Percentiles rank a stretch among this genome's conserved stretches.
These are phyloP conservation scores for Parauchenoglanis punctatus DNA, from an alignment of 2,797 vertebrate species.

Conservation along the genomic window DNA sequence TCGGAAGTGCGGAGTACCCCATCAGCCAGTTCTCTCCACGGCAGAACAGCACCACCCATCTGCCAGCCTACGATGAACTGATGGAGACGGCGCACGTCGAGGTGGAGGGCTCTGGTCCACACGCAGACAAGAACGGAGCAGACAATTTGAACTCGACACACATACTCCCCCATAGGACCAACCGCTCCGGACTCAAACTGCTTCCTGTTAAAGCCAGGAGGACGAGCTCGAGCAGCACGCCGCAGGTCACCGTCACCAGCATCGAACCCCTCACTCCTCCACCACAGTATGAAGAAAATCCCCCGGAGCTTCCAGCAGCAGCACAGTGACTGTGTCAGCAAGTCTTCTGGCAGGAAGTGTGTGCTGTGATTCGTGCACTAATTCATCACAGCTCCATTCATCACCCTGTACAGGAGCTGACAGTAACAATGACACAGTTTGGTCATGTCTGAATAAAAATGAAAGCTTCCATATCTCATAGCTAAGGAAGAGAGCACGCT, in stretches of 20 bases:
- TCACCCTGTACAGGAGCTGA: neutral
- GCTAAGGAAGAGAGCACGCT: neutral
- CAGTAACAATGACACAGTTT: neutral
- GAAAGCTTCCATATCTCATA: neutral
- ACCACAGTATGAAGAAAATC: conserved; percentile 85
- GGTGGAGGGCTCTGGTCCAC: neutral
- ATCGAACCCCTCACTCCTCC: conserved; percentile 94
- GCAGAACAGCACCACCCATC: conserved; percentile 76
- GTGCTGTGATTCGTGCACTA: neutral
- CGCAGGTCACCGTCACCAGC: conserved; percentile 67
- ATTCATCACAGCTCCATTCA: conserved; percentile 12
- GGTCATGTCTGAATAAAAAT: neutral
- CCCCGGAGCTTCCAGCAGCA: conserved; percentile 63
- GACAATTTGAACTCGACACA: neutral
- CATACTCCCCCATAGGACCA: conserved; percentile 58
- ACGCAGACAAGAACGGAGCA: conserved; percentile 10
- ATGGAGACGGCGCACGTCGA: conserved; percentile 58
- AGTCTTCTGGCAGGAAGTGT: neutral
- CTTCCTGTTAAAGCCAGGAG: conserved; percentile 87
- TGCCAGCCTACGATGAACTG: conserved; percentile 93
- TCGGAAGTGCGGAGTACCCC: conserved; percentile 78
- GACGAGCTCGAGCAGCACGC: conserved; percentile 75
- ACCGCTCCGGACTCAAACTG: conserved; percentile 77
- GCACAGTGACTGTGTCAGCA: conserved; percentile 37
- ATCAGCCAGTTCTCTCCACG: conserved; percentile 71